phyloP scores from a whole-genome alignment of 2,113 vertebrate species.

The Clupea harengus region DNA sequence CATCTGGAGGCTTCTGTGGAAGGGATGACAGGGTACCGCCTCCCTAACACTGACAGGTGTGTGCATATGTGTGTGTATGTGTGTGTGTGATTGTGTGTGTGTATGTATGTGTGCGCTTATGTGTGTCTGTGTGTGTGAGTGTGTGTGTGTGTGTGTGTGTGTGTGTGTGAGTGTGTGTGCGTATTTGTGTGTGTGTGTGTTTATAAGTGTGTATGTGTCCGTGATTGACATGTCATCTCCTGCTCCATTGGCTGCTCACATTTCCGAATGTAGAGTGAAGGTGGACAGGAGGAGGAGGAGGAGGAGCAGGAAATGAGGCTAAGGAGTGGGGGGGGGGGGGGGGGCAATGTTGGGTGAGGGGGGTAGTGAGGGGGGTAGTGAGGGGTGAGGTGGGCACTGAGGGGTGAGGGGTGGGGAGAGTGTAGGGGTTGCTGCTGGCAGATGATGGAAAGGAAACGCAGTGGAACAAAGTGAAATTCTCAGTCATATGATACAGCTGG shows the following conservation, averaged over 20 bases:
- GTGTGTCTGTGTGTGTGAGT: too few relatives aligned
- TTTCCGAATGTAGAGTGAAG: slow-evolving; percentile 45
- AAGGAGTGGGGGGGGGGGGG: neutral
- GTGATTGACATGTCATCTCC: slow-evolving; percentile 34
- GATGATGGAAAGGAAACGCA: slow-evolving; percentile 11
- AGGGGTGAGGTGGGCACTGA: neutral
- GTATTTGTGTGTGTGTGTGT: neutral
- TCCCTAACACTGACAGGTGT: neutral
- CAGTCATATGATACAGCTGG: slow-evolving; percentile 31
- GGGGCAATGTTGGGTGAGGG: neutral
- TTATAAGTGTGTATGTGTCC: neutral
- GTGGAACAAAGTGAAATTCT: slow-evolving; percentile 44
- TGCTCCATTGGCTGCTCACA: slow-evolving; percentile 44
- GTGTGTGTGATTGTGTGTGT: neutral
- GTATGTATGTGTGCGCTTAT: too few relatives aligned
- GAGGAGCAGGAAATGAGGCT: neutral
- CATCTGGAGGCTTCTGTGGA: neutral
- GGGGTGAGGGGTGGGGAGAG: neutral
- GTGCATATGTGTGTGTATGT: neutral
- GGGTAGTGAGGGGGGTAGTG: neutral
- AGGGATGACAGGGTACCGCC: neutral
- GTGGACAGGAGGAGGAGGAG: neutral
- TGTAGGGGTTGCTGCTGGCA: neutral
- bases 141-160: too few relatives aligned
- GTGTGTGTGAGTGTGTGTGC: neutral